Base-by-base conservation (phyloP, 2,797 vertebrate genomes). In the Sternarchorhynchus goeldii region DNA sequence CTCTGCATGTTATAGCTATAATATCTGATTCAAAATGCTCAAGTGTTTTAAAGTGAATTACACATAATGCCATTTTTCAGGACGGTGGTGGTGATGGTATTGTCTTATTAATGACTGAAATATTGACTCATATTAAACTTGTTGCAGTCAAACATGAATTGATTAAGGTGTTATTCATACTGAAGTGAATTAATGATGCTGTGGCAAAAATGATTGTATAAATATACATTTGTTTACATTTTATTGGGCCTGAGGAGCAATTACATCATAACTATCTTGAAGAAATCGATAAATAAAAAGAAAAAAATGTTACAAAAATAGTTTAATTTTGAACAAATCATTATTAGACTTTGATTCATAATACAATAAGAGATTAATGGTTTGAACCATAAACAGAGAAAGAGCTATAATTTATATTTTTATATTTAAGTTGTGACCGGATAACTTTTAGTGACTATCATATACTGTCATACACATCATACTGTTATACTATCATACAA, bases 201-300 rank as follows among this genome's bases (percentile, higher is more conserved):
- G 5, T 45, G 39, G 41, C 1, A n/a, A 17, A 76, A 67, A 68
- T 25, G 75, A 70, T 70, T 34, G 34, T 56, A 64, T 63, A 70
- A 70, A 62, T 55, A 21, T 57, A 41, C n/a, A 7, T 34, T 20
- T 20, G 39, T 78, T 41, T 25, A 29, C 55, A 25, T 34, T n/a
- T 4, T 20, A 64, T 2, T 62, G 74, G 17, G 20, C 17, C 41
- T 36, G 25, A 77, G 5, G 18, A 1, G 41, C 18, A 56, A 39
- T 55, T 31, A 64, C 39, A 5, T n/a, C n/a, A n/a, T 41, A 39
- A 25, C 31, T 18, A 20, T 31, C 0, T 16, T 55, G 57, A 55
- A 31, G 31, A 32, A 63, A 62, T 53, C 4, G 14, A 77, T 62
- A 20, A 62, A 41, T 36, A 32, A 64, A 72, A 18, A 3, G 41